Evolutionary conservation across 2,797 vertebrate genomes (phyloP), one percentile per base, ranked within the genome.

Genomic region (Artibeus jamaicensis): DNA sequence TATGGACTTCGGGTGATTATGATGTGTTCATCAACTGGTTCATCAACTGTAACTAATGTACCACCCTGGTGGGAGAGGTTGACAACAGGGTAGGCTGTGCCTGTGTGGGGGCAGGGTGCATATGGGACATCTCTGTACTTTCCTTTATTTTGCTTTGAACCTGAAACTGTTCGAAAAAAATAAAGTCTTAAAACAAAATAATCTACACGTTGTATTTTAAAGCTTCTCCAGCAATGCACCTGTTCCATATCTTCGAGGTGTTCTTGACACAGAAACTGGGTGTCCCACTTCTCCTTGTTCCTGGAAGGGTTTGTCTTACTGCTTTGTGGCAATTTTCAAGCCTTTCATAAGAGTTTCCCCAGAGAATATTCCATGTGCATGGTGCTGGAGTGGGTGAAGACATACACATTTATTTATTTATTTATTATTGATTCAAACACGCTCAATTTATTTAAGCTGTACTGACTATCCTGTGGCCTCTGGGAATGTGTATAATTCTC

Each of bases 401-500:
- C 9, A 15, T 62, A 39, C 0, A 11, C n/a, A 83, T 42, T 42
- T 59, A 42, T 37, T 59, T 59, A 37, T 81, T 89, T 87, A 9
- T 59, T 81, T 59, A 9, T 89, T 87, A 93, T 82, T 1, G 8
- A 68, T 85, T 96, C 74, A 59, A 96, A 91, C 26, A 71, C 67
- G 44, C 44, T 29, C 78, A 16, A 76, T 87, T 93, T 96, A 94
- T 82, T 90, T 93, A 96, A 82, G 48, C 70, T 93, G 62, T 62
- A n/a, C 46, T 16, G 70, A 84, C 71, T 88, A 68, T 32, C 70
- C 85, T 26, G 18, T 87, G 67, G 81, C 81, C 84, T 68, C 86
- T 90, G 73, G 87, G 84, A 94, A 93, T 57, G 65, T 86, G 57
- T 39, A 16, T 71, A 39, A 91, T 84, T 87, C 93, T 96, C 88